phyloP scores from a whole-genome alignment of 2,113 vertebrate genomes.

The Pristiophorus japonicus region DNA sequence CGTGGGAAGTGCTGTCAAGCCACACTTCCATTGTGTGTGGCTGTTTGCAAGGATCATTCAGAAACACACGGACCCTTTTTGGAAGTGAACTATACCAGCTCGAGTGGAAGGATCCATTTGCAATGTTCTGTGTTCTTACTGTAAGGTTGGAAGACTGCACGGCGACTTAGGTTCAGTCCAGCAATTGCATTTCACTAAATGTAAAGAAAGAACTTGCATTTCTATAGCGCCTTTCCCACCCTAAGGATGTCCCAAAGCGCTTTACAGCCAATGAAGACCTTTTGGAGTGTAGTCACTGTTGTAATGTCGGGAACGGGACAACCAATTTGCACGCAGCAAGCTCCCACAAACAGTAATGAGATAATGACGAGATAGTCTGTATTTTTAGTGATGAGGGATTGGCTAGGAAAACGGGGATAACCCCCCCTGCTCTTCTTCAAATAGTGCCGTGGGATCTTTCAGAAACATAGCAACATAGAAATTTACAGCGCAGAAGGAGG shows the following conservation, averaged over 20 bases:
- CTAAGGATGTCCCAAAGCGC: too few relatives aligned
- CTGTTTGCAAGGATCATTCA: not conserved
- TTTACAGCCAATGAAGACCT: not conserved
- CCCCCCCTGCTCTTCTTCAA: not conserved
- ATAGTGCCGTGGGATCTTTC: not conserved
- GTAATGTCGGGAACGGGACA: too few relatives aligned
- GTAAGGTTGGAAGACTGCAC: not conserved
- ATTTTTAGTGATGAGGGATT: not conserved
- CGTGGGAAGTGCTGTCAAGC: not conserved
- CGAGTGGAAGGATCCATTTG: not conserved
- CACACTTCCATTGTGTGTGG: not conserved
- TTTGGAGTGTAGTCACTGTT: not conserved
- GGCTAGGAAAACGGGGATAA: not conserved
- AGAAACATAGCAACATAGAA: too few relatives aligned
- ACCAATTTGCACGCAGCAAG: not conserved
- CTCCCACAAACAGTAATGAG: not conserved
- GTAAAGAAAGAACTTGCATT: not conserved
- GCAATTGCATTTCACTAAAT: not conserved
- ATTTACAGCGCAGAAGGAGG: too few relatives aligned
- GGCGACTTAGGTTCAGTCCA: not conserved
- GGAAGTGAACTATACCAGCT: not conserved
- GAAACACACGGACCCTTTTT: not conserved
- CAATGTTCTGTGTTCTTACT: too few relatives aligned
- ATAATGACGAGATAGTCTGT: not conserved
- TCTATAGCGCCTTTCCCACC: not conserved